Evolutionary conservation across 2,797 vertebrate species (phyloP).

Genomic region (Sardinella longiceps): DNA sequence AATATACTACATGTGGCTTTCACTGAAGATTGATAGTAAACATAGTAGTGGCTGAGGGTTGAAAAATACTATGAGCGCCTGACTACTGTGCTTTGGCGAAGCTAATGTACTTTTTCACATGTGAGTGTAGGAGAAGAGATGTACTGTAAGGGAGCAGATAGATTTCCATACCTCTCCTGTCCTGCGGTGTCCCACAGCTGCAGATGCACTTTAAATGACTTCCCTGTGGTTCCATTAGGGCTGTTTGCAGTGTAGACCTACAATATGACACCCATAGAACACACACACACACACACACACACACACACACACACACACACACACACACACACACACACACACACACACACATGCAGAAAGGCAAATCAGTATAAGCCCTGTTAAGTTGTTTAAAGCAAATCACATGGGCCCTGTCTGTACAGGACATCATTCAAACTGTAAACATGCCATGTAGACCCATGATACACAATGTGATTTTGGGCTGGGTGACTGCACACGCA

Average conservation of each 20-base stretch:
- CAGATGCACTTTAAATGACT: constrained; percentile 91
- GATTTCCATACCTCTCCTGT: constrained; percentile 86
- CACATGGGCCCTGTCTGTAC: background rate
- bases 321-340: constrained; percentile 17
- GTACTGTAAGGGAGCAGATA: background rate
- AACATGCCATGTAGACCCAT: constrained; percentile 1
- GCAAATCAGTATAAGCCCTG: background rate
- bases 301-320: constrained; percentile 26
- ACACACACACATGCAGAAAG: background rate
- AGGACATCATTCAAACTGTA: background rate
- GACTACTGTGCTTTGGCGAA: background rate
- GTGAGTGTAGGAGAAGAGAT: background rate
- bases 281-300: constrained; percentile 32
- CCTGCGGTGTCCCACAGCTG: constrained; percentile 97
- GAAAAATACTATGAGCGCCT: background rate
- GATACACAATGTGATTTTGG: background rate
- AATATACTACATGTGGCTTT: background rate
- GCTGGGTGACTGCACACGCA: background rate
- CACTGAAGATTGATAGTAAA: background rate
- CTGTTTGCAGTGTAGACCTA: constrained; percentile 86
- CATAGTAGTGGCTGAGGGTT: background rate
- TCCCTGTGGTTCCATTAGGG: constrained; percentile 83
- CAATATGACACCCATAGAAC: constrained; percentile 34
- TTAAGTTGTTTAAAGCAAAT: background rate
- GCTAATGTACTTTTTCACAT: background rate